phyloP scores from a whole-genome alignment of 2,888 invertebrate genomes.

The Odontothrips loti region DNA sequence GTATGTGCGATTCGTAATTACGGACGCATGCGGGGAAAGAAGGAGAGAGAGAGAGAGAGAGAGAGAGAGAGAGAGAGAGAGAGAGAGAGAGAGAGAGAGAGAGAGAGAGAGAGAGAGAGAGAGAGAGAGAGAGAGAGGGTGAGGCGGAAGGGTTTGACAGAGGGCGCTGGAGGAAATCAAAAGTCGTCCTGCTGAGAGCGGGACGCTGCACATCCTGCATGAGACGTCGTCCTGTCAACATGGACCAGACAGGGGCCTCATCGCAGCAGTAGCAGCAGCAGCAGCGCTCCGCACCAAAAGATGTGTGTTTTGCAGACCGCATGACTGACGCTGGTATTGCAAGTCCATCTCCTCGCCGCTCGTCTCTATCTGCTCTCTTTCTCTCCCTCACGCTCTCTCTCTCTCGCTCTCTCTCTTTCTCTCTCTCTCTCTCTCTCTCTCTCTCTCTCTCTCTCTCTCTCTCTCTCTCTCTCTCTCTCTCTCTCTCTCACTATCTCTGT shows the following conservation, averaged over 20 bases:
- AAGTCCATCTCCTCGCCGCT: background rate
- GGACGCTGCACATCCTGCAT: background rate
- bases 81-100: background rate
- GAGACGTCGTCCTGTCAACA: background rate
- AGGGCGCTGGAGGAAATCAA: background rate
- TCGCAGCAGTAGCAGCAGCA: too few relatives aligned
- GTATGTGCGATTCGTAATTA: constrained; percentile 23
- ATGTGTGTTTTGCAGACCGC: too few relatives aligned
- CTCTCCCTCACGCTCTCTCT: constrained; percentile 8
- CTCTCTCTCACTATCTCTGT: background rate
- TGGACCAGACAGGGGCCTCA: too few relatives aligned
- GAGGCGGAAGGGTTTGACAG: background rate
- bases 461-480: constrained; percentile 8
- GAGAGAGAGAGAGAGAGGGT: background rate
- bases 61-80: background rate
- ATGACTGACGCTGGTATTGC: background rate
- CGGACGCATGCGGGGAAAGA: background rate
- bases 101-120: background rate
- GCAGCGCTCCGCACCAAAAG: too few relatives aligned
- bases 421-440: constrained; percentile 18
- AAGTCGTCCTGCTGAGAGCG: background rate
- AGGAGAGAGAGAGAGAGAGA: background rate
- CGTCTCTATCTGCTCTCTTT: background rate
- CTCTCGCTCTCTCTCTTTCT: background rate
- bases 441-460: background rate